Conservation (phyloP, 2,888 invertebrate species). For the Meghimatium bilineatum region DNA sequence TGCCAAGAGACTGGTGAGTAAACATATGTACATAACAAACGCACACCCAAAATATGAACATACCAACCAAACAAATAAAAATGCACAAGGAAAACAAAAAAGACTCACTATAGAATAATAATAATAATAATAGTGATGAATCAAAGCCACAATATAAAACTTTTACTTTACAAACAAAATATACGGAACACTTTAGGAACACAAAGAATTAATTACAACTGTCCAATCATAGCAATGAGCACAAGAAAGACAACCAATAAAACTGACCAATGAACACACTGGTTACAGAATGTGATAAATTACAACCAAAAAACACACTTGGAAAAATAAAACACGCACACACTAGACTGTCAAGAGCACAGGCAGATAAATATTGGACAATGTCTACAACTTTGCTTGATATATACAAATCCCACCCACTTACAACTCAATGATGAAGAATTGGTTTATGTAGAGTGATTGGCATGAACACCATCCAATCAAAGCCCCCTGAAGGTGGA, state of each 20-base stretch:
- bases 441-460: slow-evolving; percentile 41
- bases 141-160: slow-evolving; percentile 42
- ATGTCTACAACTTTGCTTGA: slow-evolving; percentile 37
- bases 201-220: slow-evolving; percentile 36
- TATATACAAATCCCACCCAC: slow-evolving; percentile 45
- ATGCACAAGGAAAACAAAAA: not conserved
- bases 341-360: slow-evolving; percentile 46
- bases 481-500: slow-evolving; percentile 38
- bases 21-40: slow-evolving; percentile 4
- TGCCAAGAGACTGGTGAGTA: slow-evolving; percentile 41
- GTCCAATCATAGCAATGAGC: slow-evolving; percentile 34
- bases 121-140: slow-evolving; percentile 23
- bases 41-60: slow-evolving; percentile 18
- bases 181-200: not conserved
- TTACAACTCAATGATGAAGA: slow-evolving; percentile 43
- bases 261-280: slow-evolving; percentile 26
- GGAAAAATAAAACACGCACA: not conserved
- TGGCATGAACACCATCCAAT: slow-evolving; percentile 44
- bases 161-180: slow-evolving; percentile 13
- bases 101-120: slow-evolving; percentile 14
- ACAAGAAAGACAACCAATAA: slow-evolving; percentile 29
- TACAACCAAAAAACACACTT: slow-evolving; percentile 20
- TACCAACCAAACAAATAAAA: slow-evolving; percentile 28
- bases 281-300: slow-evolving; percentile 40
- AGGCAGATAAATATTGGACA: slow-evolving; percentile 46